phyloP scores from a whole-genome alignment of 92 coral and sea anemone genomes.

The Paramuricea clavata region DNA sequence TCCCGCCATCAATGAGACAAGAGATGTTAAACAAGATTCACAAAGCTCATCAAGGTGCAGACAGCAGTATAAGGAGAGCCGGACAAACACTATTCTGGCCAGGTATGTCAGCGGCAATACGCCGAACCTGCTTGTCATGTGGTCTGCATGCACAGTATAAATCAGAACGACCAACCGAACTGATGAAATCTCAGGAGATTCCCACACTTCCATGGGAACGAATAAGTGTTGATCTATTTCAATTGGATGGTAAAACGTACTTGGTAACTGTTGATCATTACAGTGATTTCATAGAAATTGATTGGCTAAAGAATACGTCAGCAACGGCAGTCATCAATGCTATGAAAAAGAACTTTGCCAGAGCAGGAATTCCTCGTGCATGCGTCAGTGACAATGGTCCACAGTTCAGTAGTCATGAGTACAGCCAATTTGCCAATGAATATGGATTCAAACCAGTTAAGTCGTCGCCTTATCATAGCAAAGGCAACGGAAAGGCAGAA shows the following conservation, averaged over 20 bases:
- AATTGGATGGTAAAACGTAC: constrained; percentile 27
- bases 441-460: constrained; percentile 67
- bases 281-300: background rate
- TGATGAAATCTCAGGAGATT: constrained; percentile 29
- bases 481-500: constrained; percentile 70
- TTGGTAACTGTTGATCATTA: background rate
- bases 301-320: background rate
- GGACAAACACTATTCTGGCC: constrained; percentile 24
- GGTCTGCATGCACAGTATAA: constrained; percentile 28
- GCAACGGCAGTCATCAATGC: background rate
- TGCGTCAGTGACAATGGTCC: constrained; percentile 71
- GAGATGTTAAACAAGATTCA: constrained; percentile 37
- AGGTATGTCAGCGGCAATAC: constrained; percentile 36
- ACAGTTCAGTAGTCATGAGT: constrained; percentile 55
- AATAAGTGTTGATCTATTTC: constrained; percentile 38
- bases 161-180: constrained; percentile 29
- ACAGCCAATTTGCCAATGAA: constrained; percentile 28
- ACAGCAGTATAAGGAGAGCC: background rate
- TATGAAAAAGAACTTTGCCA: constrained; percentile 47
- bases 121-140: constrained; percentile 5
- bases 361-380: constrained; percentile 51
- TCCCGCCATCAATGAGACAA: constrained; percentile 4
- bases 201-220: constrained; percentile 14
- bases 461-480: constrained; percentile 62
- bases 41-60: constrained; percentile 40